Evolutionary conservation across 2,797 vertebrate species (phyloP).

Genomic region (Poeciliopsis turneri): DNA sequence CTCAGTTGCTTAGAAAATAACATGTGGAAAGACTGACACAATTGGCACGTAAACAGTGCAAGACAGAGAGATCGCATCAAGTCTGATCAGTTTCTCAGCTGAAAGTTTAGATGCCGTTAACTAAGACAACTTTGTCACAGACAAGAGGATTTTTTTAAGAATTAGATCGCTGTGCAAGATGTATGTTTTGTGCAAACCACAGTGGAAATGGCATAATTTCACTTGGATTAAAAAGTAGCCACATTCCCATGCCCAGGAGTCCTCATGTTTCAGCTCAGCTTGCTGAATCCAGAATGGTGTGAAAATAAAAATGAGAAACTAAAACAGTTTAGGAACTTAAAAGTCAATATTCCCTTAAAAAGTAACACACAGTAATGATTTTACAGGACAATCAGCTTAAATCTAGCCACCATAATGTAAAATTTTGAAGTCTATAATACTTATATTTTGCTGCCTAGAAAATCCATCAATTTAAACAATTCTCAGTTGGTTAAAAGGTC

Average conservation of each 20-base stretch:
- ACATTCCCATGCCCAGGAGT: conserved; percentile 23
- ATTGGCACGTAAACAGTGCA: conserved; percentile 30
- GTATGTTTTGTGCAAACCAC: conserved; percentile 41
- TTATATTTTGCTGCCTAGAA: background rate
- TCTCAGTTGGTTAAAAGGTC: background rate
- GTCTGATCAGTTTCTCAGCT: conserved; percentile 35
- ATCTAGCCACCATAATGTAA: background rate
- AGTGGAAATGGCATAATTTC: conserved; percentile 40
- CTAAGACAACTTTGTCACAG: conserved; percentile 37
- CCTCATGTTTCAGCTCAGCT: conserved; percentile 52
- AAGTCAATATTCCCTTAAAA: conserved; percentile 11
- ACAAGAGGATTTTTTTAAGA: conserved; percentile 9
- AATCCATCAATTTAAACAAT: background rate
- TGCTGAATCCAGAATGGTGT: conserved; percentile 31
- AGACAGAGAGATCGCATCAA: conserved; percentile 24
- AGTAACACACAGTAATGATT: conserved; percentile 10
- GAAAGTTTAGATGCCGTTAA: conserved; percentile 16
- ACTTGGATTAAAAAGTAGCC: conserved; percentile 43
- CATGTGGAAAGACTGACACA: conserved; percentile 45
- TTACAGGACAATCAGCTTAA: conserved; percentile 6
- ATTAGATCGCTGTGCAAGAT: conserved; percentile 26
- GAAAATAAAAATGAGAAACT: conserved; percentile 41
- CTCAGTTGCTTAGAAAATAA: conserved; percentile 46
- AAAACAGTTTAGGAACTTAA: conserved; percentile 27
- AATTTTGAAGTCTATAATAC: background rate